Base-by-base conservation (phyloP, 2,797 vertebrate genomes). In the Schizopygopsis pylzovi region DNA sequence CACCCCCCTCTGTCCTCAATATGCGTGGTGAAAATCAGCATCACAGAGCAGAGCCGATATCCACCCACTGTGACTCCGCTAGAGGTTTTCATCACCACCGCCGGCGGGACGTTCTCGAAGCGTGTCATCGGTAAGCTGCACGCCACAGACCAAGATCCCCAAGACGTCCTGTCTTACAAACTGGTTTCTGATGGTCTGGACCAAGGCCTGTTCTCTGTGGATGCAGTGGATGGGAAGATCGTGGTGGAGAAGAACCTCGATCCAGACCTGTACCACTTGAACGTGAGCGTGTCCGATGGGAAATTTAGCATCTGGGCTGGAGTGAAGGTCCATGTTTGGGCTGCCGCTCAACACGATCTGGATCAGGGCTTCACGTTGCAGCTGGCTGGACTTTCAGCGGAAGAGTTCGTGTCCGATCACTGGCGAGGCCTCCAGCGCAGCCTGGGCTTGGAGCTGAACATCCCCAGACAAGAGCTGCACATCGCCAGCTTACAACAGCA, bases 341-440 rank as follows among this genome's bases (percentile, higher is more conserved):
- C 93, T 0, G 95, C 96, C 10, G 92, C 93, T 0, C 96, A 94
- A 89, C 93, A 93, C 79, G 93, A 89, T 0, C 91, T 97, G 89
- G 97, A 96, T 91, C 95, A 92, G 1, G 96, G 97, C 0, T 70
- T 99, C 90, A 96, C 96, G 75, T 90, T 99, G 86, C 95, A 95
- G 56, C 94, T 99, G 89, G 89, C 49, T 0, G 95, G 95, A 47
- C 87, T 98, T 81, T 94, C 95, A 0, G 96, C 98, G 0, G 97
- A 98, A 91, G 98, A 98, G 91, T 98, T 99, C 61, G 96, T 99
- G 79, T 96, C 95, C 0, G 97, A 98, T 87, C 96, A 99, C 28
- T 99, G 98, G 98, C 94, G 96, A 72, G 96, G 95, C 88, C 93
- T 99, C 59, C 98, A 99, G 92, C 95, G 96, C 49, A 96, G 94